A percentile compares a stretch with the other conserved stretches of the same genome.
Conservation (phyloP, 2,797 vertebrate species). For the Myotis findleyi region DNA sequence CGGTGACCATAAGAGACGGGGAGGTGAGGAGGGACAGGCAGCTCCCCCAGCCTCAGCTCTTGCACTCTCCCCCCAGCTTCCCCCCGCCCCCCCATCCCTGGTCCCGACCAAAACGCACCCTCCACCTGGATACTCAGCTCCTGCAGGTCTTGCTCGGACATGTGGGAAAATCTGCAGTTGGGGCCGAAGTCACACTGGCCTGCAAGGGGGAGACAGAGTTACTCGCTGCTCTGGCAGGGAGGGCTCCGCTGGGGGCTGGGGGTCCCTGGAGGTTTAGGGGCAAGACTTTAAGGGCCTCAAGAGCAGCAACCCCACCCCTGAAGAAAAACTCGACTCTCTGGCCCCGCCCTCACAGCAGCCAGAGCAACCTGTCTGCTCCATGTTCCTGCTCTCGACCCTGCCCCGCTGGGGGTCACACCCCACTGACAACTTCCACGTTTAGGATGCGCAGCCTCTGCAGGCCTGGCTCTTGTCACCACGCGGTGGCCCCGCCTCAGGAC, state of each 20-base stretch:
- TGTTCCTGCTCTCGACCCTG: not conserved
- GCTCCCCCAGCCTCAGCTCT: not conserved
- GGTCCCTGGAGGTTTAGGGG: not conserved
- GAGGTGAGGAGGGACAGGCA: not conserved
- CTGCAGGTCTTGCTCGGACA: constrained; percentile 93
- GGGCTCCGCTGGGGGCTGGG: no score
- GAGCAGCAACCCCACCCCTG: not conserved
- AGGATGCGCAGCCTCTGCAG: not conserved
- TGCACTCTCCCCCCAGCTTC: no score
- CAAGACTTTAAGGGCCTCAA: not conserved
- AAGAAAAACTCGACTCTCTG: not conserved
- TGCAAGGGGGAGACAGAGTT: constrained; percentile 76
- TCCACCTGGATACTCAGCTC: constrained; percentile 91
- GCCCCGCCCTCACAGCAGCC: rapidly evolving
- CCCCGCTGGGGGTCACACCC: not conserved
- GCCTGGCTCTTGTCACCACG: not conserved
- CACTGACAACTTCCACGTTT: not conserved
- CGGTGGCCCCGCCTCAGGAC: not conserved
- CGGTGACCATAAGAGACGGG: rapidly evolving
- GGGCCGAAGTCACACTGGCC: constrained; percentile 96
- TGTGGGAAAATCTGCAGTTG: constrained; percentile 97
- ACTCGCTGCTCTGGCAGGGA: rapidly evolving
- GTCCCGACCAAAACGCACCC: constrained; percentile 85
- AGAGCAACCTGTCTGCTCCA: not conserved
- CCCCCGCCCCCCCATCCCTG: rapidly evolving